phyloP scores from a whole-genome alignment of 2,888 invertebrate species.

The Acleris literana region DNA sequence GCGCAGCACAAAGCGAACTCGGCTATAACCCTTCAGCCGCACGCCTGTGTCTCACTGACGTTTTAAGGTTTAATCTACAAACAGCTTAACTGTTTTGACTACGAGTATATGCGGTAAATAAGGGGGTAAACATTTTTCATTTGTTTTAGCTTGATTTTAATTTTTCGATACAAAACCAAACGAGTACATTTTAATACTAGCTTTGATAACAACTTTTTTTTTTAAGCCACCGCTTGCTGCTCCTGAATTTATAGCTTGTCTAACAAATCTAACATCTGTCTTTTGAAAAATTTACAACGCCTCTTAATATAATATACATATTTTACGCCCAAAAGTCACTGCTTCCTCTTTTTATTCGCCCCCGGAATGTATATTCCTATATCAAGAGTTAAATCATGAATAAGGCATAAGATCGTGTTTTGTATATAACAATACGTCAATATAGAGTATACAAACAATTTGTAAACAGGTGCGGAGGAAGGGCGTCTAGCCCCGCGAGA shows the following conservation, averaged over 20 bases:
- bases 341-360: slow-evolving; percentile 11
- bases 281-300: too few relatives aligned
- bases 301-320: too few relatives aligned
- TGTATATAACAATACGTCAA: slow-evolving; percentile 29
- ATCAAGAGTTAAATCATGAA: slow-evolving; percentile 14
- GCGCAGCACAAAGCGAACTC: slow-evolving; percentile 63
- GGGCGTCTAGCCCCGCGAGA: slow-evolving; percentile 58
- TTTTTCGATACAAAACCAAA: too few relatives aligned
- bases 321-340: background rate
- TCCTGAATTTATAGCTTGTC: too few relatives aligned
- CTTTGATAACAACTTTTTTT: too few relatives aligned
- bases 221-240: too few relatives aligned
- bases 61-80: slow-evolving; percentile 19
- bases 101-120: too few relatives aligned
- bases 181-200: too few relatives aligned
- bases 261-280: too few relatives aligned
- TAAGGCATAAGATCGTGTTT: slow-evolving; percentile 25
- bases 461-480: slow-evolving; percentile 56
- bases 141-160: too few relatives aligned
- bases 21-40: slow-evolving; percentile 45
- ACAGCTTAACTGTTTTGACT: slow-evolving; percentile 1
- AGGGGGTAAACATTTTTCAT: too few relatives aligned
- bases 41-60: slow-evolving; percentile 30
- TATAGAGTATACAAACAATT: slow-evolving; percentile 49
- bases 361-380: slow-evolving; percentile 18